Base-by-base conservation (phyloP, 2,797 vertebrate species). In the Gymnothorax reevesii region DNA sequence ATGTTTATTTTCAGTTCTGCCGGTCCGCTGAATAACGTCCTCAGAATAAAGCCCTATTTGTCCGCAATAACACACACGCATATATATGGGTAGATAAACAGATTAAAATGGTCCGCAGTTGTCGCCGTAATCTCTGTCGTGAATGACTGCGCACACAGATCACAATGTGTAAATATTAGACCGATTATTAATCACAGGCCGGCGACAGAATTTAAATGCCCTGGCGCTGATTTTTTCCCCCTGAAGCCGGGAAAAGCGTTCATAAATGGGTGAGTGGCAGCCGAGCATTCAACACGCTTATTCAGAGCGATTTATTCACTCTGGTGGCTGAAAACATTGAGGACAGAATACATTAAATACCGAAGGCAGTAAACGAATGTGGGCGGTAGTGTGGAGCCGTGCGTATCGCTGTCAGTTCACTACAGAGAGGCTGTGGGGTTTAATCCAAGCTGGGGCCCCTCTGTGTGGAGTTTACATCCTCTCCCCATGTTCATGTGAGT, bases 151-250 rank as follows among this genome's bases (percentile, higher is more conserved):
- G 57, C 49, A 94, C 93, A 95, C 93, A 94, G 93, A 94, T 94
- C 94, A 93, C 92, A 92, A 91, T 91, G 93, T 95, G 94, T 94
- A 95, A 96, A 95, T 96, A 95, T 95, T 94, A 95, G 95, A 95
- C 93, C 94, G 92, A 94, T 94, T 95, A 94, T 94, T 95, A 95
- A 94, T 95, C 91, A 95, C 94, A 95, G 94, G 94, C 83, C 92
- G 95, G 94, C 91, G 90, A 89, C 84, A 88, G 87, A 89, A 92
- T 88, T 91, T 91, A 91, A 92, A 92, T 90, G 91, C 88, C 90
- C 92, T 92, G 92, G 91, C 90, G 91, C 87, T 82, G 86, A 87
- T 89, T 77, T 77, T 33, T 60, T 89, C 89, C 89, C 71, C 83
- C 89, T 91, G 87, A 90, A 87, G 73, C 54, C 66, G 66, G 82